These are phyloP conservation scores for Barnardius zonarius DNA, from an alignment of 2,113 vertebrate genomes.

Conservation along the genomic window DNA sequence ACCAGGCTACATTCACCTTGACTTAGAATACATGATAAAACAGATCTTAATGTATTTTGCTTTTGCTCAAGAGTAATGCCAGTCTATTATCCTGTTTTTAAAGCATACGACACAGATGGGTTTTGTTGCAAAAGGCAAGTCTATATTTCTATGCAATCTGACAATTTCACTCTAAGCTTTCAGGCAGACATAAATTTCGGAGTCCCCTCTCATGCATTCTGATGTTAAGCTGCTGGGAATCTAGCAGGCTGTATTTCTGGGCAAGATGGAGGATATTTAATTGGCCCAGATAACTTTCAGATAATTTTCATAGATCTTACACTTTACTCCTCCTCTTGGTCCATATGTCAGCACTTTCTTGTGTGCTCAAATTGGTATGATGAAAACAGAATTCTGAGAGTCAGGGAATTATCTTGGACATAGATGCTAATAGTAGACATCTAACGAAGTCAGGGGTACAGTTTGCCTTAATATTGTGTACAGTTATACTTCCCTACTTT, in stretches of 20 bases:
- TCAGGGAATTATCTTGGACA: background rate
- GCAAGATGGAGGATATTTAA: background rate
- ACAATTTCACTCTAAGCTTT: background rate
- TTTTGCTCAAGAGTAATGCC: background rate
- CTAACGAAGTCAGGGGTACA: background rate
- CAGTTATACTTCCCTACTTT: background rate
- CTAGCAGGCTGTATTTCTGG: background rate
- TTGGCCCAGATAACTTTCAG: background rate
- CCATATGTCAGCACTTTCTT: background rate
- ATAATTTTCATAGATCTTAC: background rate
- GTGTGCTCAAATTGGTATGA: background rate
- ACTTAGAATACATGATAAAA: background rate
- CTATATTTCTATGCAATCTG: background rate
- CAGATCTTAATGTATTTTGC: background rate
- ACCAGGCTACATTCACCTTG: too few species aligned
- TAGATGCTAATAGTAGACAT: background rate
- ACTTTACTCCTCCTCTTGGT: background rate
- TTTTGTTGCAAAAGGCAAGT: background rate
- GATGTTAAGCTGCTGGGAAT: background rate
- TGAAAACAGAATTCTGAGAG: background rate
- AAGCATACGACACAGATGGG: background rate
- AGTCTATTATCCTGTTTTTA: background rate
- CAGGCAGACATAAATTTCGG: background rate
- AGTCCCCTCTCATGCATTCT: background rate
- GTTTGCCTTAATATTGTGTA: background rate